phyloP scores from a whole-genome alignment of 2,113 vertebrate genomes.

The Barnardius zonarius region DNA sequence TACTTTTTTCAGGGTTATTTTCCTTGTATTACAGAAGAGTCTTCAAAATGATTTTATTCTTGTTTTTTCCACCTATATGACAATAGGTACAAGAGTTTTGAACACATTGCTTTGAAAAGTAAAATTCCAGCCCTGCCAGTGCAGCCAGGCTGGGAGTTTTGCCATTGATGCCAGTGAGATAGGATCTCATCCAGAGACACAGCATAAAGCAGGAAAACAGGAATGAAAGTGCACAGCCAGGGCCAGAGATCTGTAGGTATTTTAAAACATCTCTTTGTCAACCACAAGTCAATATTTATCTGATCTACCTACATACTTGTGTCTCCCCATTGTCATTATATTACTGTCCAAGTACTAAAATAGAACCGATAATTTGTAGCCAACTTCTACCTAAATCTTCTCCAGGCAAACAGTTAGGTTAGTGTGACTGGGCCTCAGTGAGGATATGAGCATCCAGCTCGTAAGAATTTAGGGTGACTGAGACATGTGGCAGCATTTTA shows the following conservation, averaged over 20 bases:
- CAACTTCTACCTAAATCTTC: neutral
- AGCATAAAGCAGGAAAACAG: neutral
- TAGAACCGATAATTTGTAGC: neutral
- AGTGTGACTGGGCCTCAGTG: neutral
- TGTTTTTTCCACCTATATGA: neutral
- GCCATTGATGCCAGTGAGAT: neutral
- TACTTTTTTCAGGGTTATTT: neutral
- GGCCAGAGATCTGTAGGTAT: neutral
- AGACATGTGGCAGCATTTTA: neutral
- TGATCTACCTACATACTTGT: neutral
- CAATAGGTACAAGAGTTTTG: accelerated
- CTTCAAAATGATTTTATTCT: neutral
- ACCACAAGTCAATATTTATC: neutral
- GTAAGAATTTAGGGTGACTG: neutral
- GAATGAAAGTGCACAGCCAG: neutral
- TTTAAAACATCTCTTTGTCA: neutral
- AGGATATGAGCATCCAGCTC: neutral
- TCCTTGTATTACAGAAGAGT: neutral
- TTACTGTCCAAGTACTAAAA: neutral
- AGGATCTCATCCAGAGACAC: neutral
- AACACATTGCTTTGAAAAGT: neutral
- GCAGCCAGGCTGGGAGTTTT: neutral
- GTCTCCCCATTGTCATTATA: neutral
- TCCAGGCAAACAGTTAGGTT: neutral
- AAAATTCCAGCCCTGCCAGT: neutral